Evolutionary conservation across 2,113 vertebrate genomes (phyloP).

Genomic region (Syrrhaptes paradoxus): DNA sequence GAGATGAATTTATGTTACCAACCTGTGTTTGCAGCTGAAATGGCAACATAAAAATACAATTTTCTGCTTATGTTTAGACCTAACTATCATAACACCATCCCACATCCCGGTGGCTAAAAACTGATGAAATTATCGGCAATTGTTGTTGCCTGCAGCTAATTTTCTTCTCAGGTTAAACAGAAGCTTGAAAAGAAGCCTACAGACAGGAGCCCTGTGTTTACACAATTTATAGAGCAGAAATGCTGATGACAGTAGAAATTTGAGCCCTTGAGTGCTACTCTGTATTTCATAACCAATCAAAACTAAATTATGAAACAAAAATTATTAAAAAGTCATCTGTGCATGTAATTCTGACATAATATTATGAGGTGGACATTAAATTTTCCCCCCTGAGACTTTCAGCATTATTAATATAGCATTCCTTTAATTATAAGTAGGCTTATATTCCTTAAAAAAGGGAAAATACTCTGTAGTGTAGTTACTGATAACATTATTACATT

Average conservation of each 20-base stretch:
- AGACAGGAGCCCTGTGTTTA: conserved; percentile 49
- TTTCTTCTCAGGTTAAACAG: conserved; percentile 55
- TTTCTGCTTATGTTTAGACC: conserved; percentile 48
- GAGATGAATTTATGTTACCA: not conserved
- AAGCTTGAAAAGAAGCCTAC: conserved; percentile 56
- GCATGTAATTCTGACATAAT: conserved; percentile 73
- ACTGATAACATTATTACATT: conserved; percentile 62
- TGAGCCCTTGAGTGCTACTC: conserved; percentile 75
- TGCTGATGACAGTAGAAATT: conserved; percentile 83
- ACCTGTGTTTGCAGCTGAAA: not conserved
- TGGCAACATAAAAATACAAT: not conserved
- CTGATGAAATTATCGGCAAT: conserved; percentile 58
- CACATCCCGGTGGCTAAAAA: conserved; percentile 38
- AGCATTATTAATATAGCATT: conserved; percentile 69
- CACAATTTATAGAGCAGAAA: conserved; percentile 76
- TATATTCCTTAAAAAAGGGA: conserved; percentile 61
- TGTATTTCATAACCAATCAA: conserved; percentile 86
- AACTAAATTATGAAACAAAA: conserved; percentile 86
- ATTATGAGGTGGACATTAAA: conserved; percentile 75
- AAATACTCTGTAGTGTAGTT: conserved; percentile 59
- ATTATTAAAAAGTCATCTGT: conserved; percentile 82
- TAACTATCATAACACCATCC: not conserved
- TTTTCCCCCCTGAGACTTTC: conserved; percentile 71
- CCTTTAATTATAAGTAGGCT: conserved; percentile 76
- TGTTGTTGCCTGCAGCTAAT: conserved; percentile 51